phyloP scores from a whole-genome alignment of 2,888 invertebrate genomes.

The Mystacides longicornis region DNA sequence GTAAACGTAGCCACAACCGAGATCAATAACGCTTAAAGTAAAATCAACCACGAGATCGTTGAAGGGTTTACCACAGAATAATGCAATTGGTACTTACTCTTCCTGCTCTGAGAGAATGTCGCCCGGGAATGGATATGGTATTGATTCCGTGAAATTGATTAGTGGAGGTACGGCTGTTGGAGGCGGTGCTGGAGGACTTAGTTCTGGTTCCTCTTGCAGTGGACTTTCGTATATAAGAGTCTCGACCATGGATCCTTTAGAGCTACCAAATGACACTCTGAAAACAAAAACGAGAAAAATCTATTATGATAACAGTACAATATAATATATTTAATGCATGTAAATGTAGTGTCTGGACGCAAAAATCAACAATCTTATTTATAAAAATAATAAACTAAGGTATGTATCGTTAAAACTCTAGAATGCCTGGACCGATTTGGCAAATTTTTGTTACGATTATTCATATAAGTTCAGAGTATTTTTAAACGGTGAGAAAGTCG shows the following conservation, averaged over 20 bases:
- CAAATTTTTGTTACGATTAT: too few relatives aligned
- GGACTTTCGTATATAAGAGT: conserved; percentile 84
- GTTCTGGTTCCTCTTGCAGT: conserved; percentile 71
- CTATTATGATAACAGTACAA: background rate
- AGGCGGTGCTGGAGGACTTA: conserved; percentile 50
- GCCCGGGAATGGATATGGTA: conserved; percentile 43
- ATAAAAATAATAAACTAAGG: too few relatives aligned
- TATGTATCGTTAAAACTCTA: too few relatives aligned
- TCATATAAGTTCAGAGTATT: too few relatives aligned
- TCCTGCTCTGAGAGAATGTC: conserved; percentile 41
- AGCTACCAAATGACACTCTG: conserved; percentile 91
- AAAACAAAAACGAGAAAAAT: conserved; percentile 24
- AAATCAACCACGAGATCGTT: too few relatives aligned
- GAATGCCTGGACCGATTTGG: too few relatives aligned
- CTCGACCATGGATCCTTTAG: conserved; percentile 92
- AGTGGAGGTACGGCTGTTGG: background rate
- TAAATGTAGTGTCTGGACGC: background rate
- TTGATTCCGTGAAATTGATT: conserved; percentile 40
- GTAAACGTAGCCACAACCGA: too few relatives aligned
- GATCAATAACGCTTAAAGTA: too few relatives aligned
- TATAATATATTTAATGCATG: background rate
- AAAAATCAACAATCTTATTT: too few relatives aligned
- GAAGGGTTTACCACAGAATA: too few relatives aligned
- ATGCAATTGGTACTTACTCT: conserved; percentile 41
- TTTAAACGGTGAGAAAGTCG: too few relatives aligned